Evolutionary conservation across 2,797 vertebrate species (phyloP), one percentile per base, ranked within the genome.

Genomic region (Enteromius treurensis): DNA sequence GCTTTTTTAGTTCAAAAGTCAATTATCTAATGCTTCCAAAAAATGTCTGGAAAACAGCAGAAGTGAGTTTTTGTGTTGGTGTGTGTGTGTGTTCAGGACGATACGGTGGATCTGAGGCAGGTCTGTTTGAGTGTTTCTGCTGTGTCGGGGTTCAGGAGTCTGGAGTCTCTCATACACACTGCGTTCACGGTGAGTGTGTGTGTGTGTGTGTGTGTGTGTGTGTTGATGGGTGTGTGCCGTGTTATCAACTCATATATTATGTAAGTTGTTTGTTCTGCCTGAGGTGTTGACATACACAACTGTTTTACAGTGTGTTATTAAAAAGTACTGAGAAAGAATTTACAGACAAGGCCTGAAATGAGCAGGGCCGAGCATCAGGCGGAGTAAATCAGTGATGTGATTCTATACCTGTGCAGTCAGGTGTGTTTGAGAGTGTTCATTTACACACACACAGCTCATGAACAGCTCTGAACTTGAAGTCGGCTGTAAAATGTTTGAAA

Each of bases 91-190:
- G 9, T 79, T 29, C 49, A 95, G 95, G 90, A 90, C 15, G 93
- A 96, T 7, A 83, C 47, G 0, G 91, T 96, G 85, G 96, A 98
- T 86, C 91, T 95, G 81, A 88, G 95, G 49, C 95, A 94, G 80
- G 86, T 97, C 71, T 95, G 91, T 45, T 77, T 96, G 11, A 95
- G 95, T 3, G 79, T 96, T 15, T 91, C 94, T 1, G 91, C 91
- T 1, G 81, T 95, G 58, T 93, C 94, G 6, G 93, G 94, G 32
- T 87, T 89, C n/a, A 82, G 91, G 42, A 88, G 85, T 84, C 92
- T 95, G 60, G 89, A 92, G 69, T 91, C 94, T 0, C 88, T 96
- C n/a, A 93, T 94, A n/a, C 90, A 92, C 87, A 90, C 91, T 3
- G 95, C 95, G 0, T 97, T 96, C 37, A 85, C 40, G 11, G 95